Conservation (phyloP, 1,140 invertebrate species). For the Drosophila repleta region DNA sequence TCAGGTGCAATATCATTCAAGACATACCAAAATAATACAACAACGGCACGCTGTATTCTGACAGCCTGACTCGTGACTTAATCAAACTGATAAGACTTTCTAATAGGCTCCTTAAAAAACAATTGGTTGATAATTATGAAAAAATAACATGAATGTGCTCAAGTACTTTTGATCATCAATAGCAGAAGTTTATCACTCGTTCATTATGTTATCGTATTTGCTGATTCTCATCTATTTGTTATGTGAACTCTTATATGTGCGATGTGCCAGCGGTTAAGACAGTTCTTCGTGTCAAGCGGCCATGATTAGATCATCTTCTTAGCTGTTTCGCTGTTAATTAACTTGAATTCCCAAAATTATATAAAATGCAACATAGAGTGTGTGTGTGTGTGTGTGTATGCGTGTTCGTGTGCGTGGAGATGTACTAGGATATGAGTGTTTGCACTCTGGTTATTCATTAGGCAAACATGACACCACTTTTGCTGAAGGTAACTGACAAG, state of each 20-base stretch:
- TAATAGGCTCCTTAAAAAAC: no score
- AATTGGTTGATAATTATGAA: no score
- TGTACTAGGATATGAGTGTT: background rate
- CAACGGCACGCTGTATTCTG: no score
- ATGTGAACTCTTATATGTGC: background rate
- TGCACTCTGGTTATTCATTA: constrained; percentile 32
- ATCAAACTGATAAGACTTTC: no score
- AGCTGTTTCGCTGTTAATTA: constrained; percentile 27
- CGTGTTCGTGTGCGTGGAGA: background rate
- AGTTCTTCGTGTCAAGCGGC: background rate
- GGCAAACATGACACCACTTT: constrained; percentile 46
- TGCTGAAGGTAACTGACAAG: constrained; percentile 27
- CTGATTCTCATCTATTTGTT: no score
- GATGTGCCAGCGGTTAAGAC: background rate
- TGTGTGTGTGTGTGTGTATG: background rate
- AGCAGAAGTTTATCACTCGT: no score
- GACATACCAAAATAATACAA: no score
- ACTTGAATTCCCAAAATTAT: constrained; percentile 15
- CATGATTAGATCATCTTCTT: background rate
- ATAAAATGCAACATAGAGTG: constrained; percentile 5
- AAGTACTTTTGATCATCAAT: no score
- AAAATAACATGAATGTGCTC: no score
- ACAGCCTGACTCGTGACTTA: no score
- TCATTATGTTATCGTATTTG: no score
- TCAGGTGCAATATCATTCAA: background rate